Conservation (phyloP, 2,888 invertebrate species). For the Euproctis similis region DNA sequence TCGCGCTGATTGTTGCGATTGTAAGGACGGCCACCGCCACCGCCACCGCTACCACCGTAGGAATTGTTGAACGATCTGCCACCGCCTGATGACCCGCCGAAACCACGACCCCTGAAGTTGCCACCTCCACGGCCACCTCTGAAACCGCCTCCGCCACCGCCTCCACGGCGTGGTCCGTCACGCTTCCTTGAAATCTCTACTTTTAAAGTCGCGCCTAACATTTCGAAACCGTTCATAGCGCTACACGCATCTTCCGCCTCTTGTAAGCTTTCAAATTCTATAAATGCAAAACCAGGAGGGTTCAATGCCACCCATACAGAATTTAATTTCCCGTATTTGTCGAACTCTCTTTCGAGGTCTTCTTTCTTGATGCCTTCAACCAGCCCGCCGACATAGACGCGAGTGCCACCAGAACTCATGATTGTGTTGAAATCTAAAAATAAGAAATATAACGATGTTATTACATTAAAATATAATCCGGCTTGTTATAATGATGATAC, state of each 20-base stretch:
- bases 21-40: conserved; percentile 63
- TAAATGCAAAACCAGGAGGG: conserved; percentile 95
- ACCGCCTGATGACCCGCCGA: conserved; percentile 69
- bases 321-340: conserved; percentile 93
- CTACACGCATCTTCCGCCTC: conserved; percentile 94
- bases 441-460: conserved; percentile 12
- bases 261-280: conserved; percentile 91
- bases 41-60: conserved; percentile 73
- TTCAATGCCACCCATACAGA: conserved; percentile 96
- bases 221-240: conserved; percentile 90
- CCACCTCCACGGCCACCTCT: conserved; percentile 68
- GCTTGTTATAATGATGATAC: too few relatives aligned
- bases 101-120: conserved; percentile 68
- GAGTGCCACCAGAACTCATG: conserved; percentile 78
- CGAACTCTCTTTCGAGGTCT: conserved; percentile 92
- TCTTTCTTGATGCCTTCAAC: conserved; percentile 93
- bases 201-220: conserved; percentile 89
- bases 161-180: conserved; percentile 81
- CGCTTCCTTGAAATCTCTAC: conserved; percentile 92
- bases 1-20: conserved; percentile 58
- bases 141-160: conserved; percentile 66
- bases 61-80: conserved; percentile 74
- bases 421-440: conserved; percentile 39
- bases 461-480: too few relatives aligned
- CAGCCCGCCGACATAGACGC: conserved; percentile 93